phyloP scores from a whole-genome alignment of 2,113 vertebrate genomes.

The Clarias macrocephalus region DNA sequence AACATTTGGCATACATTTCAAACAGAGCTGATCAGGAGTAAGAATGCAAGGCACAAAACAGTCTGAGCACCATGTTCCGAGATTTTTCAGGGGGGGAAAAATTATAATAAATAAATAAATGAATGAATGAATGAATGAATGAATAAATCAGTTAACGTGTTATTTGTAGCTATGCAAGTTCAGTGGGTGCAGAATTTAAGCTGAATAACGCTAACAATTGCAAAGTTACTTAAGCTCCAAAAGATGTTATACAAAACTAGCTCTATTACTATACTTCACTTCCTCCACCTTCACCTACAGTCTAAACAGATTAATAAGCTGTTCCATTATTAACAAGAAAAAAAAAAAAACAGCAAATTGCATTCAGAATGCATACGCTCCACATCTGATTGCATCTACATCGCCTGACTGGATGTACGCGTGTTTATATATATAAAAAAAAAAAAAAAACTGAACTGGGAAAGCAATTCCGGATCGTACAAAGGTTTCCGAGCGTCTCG shows the following conservation, averaged over 20 bases:
- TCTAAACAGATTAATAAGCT: neutral
- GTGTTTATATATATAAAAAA: too few species aligned
- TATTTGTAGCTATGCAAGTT: neutral
- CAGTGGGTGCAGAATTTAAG: neutral
- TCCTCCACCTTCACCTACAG: neutral
- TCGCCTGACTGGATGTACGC: neutral
- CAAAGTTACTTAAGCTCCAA: neutral
- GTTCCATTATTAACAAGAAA: neutral
- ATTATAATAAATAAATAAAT: neutral
- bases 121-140: neutral
- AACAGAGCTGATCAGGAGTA: conserved; percentile 15
- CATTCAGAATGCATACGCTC: neutral
- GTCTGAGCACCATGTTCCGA: neutral
- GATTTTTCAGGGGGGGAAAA: neutral
- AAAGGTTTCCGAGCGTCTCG: neutral
- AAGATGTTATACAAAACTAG: neutral
- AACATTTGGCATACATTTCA: conserved; percentile 12
- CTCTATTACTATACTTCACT: neutral
- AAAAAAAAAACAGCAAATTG: neutral
- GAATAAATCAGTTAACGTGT: neutral
- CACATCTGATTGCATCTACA: neutral
- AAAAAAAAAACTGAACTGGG: neutral
- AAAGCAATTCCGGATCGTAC: conserved; percentile 20
- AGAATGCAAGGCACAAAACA: conserved; percentile 54
- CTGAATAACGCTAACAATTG: neutral